phyloP scores from a whole-genome alignment of 2,113 vertebrate species.

The Lasiurus borealis region DNA sequence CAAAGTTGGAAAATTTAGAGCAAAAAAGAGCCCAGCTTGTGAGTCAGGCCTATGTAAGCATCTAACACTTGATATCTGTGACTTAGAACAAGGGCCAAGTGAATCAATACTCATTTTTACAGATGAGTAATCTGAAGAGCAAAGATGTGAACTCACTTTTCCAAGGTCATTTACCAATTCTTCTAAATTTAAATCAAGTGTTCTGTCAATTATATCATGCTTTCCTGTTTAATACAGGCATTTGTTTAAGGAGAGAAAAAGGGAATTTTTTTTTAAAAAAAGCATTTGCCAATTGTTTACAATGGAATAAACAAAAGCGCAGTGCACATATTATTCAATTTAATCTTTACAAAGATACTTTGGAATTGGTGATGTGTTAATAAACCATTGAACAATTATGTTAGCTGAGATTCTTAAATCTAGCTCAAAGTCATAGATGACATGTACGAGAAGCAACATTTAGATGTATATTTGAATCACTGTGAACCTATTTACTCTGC shows the following conservation, averaged over 20 bases:
- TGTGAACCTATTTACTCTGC: not conserved
- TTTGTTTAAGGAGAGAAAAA: not conserved
- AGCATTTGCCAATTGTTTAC: not conserved
- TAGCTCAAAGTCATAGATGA: not conserved
- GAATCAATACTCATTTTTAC: not conserved
- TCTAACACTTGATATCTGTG: not conserved
- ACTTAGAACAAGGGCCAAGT: slow-evolving; percentile 7
- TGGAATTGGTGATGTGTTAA: not conserved
- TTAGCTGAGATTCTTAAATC: slow-evolving; percentile 15
- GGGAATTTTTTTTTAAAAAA: not conserved
- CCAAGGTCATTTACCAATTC: not conserved
- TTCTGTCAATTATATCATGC: not conserved
- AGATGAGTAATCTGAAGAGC: not conserved
- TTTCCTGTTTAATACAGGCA: not conserved
- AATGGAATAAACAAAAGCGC: not conserved
- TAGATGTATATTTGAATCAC: not conserved
- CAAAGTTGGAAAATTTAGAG: not conserved
- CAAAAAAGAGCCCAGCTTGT: not conserved
- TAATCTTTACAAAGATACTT: not conserved
- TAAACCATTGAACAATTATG: not conserved
- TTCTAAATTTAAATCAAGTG: not conserved
- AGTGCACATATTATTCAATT: not conserved
- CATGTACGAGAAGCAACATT: not conserved
- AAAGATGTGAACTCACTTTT: slow-evolving; percentile 5
- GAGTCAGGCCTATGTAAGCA: not conserved